Conservation (phyloP, 1,140 invertebrate species). For the Atta texana region DNA sequence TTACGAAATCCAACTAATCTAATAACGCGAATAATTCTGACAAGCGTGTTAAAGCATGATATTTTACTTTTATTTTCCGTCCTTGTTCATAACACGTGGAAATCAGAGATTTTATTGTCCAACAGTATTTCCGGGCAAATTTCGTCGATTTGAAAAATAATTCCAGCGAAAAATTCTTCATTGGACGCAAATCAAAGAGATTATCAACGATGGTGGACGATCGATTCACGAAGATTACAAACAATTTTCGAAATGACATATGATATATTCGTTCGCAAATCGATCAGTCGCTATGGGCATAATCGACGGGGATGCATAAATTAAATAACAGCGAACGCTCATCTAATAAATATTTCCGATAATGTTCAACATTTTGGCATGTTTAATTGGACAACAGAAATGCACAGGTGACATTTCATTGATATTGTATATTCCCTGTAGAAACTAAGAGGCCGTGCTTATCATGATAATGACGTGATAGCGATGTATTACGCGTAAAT, state of each 20-base stretch:
- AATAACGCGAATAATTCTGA: conserved; percentile 25
- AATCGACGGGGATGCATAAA: conserved; percentile 36
- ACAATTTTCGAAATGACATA: conserved; percentile 24
- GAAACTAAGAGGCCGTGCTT: neutral
- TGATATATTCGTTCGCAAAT: conserved; percentile 39
- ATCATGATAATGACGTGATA: conserved; percentile 13
- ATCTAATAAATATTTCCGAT: conserved; percentile 60
- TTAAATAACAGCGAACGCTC: conserved; percentile 51
- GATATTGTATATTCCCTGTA: conserved; percentile 7
- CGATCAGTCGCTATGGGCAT: neutral
- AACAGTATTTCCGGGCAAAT: conserved; percentile 15
- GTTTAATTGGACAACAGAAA: conserved; percentile 56
- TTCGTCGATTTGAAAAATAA: conserved; percentile 32
- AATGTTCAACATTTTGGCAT: conserved; percentile 33
- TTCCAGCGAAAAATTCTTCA: conserved; percentile 7
- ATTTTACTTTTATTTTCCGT: conserved; percentile 9
- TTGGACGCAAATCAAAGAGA: conserved; percentile 22
- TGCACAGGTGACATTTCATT: conserved; percentile 7
- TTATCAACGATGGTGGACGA: neutral
- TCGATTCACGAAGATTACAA: conserved; percentile 43
- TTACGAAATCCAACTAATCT: neutral
- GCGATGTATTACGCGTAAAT: neutral
- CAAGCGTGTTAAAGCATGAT: neutral
- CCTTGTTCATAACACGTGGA: neutral
- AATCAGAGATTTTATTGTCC: neutral